These are phyloP conservation scores for Sialis fuliginosa DNA, from an alignment of 2,888 invertebrate genomes.

Conservation along the genomic window DNA sequence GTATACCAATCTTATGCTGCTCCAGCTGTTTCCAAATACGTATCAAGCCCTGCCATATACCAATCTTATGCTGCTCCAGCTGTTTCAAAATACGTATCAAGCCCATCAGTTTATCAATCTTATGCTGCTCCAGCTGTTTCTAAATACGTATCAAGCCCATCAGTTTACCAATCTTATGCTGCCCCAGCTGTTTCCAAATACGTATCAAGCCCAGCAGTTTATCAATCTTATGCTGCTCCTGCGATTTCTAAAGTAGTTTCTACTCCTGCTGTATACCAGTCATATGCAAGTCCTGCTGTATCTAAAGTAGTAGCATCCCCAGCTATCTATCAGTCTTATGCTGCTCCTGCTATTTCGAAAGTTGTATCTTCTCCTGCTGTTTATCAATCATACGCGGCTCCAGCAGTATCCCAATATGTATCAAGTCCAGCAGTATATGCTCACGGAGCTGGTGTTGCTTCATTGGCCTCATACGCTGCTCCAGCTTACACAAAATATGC, in stretches of 20 bases:
- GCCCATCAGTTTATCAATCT: not conserved
- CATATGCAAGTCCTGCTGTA: conserved; percentile 7
- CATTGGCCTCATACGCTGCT: conserved; percentile 10
- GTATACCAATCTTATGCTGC: conserved; percentile 4
- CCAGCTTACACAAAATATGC: conserved; percentile 3
- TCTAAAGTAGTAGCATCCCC: conserved; percentile 6
- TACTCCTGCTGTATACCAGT: conserved; percentile 21
- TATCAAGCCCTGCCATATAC: conserved; percentile 12
- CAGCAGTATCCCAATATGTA: conserved; percentile 3
- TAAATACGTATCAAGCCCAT: conserved; percentile 13
- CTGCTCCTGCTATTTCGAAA: conserved; percentile 5
- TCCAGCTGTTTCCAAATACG: conserved; percentile 2
- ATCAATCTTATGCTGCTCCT: conserved; percentile 13
- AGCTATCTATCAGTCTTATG: conserved; percentile 6
- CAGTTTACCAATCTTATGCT: conserved; percentile 9
- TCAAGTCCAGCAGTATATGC: conserved; percentile 5
- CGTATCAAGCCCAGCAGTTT: conserved; percentile 9
- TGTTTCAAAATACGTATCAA: not conserved
- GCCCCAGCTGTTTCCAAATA: conserved; percentile 2
- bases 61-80: conserved; percentile 1
- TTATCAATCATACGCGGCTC: not conserved
- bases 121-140: conserved; percentile 6
- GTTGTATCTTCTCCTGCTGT: conserved; percentile 12
- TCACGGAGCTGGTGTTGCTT: conserved; percentile 6
- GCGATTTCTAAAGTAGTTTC: conserved; percentile 19